Evolutionary conservation across 1,140 invertebrate species (phyloP).

Genomic region (Solen grandis): DNA sequence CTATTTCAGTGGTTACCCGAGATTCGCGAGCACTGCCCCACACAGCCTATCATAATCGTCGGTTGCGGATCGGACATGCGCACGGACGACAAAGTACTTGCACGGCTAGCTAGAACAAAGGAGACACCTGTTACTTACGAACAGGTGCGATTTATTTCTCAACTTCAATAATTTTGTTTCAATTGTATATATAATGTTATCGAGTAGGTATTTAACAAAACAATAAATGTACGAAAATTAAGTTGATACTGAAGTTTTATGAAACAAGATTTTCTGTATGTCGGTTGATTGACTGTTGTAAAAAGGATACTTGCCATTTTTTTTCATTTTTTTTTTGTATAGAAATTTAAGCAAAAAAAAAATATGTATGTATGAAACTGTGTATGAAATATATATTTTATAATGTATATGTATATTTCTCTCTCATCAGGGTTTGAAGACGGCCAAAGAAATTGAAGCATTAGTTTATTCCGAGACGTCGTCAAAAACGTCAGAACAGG

Average conservation of each 20-base stretch:
- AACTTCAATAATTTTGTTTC: not conserved
- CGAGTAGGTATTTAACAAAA: no score
- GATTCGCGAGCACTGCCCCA: slow-evolving; percentile 76
- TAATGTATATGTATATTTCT: no score
- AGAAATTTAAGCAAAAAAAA: no score
- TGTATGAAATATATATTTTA: no score
- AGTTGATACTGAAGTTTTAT: no score
- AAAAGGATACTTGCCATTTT: no score
- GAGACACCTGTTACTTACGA: slow-evolving; percentile 70
- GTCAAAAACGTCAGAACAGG: slow-evolving; percentile 83
- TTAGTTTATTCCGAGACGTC: slow-evolving; percentile 87
- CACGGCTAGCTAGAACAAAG: slow-evolving; percentile 79
- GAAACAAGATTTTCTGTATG: no score
- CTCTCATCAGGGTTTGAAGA: slow-evolving; percentile 75
- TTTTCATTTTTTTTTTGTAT: no score
- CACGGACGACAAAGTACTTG: slow-evolving; percentile 90
- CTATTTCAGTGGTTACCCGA: slow-evolving; percentile 75
- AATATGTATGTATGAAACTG: no score
- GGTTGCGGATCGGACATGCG: slow-evolving; percentile 74
- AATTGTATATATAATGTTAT: not conserved
- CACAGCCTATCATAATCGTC: slow-evolving; percentile 74
- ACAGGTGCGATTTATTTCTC: slow-evolving; percentile 62
- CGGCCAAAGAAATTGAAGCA: slow-evolving; percentile 84
- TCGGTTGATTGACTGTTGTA: no score
- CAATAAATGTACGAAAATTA: no score